Percentiles rank a stretch among this genome's conserved stretches.
These are phyloP conservation scores for Natrix natrix DNA, from an alignment of 2,797 vertebrate genomes.

Conservation along the genomic window DNA sequence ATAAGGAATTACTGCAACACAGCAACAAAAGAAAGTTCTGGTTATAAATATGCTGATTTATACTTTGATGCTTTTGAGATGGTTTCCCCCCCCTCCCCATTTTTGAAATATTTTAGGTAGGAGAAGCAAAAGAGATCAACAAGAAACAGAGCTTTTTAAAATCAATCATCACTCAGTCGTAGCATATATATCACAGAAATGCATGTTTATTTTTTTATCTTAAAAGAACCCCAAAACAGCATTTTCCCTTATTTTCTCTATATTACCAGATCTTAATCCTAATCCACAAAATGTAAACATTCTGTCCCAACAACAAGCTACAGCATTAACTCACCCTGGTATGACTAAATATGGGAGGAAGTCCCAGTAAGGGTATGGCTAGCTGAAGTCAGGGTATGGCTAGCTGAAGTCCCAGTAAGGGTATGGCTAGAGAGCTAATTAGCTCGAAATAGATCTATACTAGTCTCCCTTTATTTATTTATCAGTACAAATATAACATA, in stretches of 20 bases:
- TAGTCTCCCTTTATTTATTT: too few species aligned
- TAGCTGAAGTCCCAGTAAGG: too few species aligned
- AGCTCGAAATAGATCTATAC: too few species aligned
- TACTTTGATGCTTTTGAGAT: background rate
- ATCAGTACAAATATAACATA: too few species aligned
- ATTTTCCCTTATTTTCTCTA: conserved; percentile 40
- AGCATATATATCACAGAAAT: conserved; percentile 18
- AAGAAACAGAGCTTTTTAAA: conserved; percentile 8
- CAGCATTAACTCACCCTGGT: conserved; percentile 18
- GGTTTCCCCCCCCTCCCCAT: too few species aligned
- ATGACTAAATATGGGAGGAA: too few species aligned
- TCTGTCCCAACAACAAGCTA: conserved; percentile 46
- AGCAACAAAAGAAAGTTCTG: background rate
- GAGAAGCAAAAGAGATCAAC: background rate
- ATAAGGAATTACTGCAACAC: background rate
- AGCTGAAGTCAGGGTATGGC: too few species aligned
- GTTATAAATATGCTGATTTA: background rate
- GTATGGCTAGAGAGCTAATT: too few species aligned
- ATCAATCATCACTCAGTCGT: conserved; percentile 24
- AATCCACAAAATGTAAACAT: conserved; percentile 50
- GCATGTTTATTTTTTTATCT: conserved; percentile 34
- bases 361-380: too few species aligned
- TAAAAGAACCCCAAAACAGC: conserved; percentile 48
- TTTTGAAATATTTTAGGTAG: background rate
- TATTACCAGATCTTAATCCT: conserved; percentile 52